A percentile compares a stretch with the other conserved stretches of the same genome.
These are phyloP conservation scores for Cremastobaeus sp. DNA, from an alignment of 2,888 invertebrate genomes.

Conservation along the genomic window DNA sequence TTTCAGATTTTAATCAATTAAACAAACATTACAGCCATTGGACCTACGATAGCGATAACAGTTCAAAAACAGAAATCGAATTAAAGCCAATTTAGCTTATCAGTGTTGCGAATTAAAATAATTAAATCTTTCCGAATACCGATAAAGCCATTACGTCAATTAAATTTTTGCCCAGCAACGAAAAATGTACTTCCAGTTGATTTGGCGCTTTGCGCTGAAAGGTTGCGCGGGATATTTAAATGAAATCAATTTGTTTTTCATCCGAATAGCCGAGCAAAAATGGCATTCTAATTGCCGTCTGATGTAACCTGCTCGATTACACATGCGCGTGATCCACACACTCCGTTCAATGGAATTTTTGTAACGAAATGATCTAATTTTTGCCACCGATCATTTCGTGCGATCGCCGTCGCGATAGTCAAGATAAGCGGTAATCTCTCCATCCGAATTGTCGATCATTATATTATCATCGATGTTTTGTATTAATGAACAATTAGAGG, in stretches of 20 bases:
- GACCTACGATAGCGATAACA: too few relatives aligned
- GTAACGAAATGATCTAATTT: conserved; percentile 22
- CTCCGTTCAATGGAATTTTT: conserved; percentile 13
- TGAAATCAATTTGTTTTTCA: conserved; percentile 35
- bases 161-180: too few relatives aligned
- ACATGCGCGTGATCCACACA: conserved; percentile 7
- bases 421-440: too few relatives aligned
- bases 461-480: conserved; percentile 2
- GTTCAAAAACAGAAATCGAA: too few relatives aligned
- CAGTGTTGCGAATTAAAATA: too few relatives aligned
- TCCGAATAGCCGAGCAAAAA: conserved; percentile 19
- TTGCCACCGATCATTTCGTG: neutral
- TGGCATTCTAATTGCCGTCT: conserved; percentile 27
- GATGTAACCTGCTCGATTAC: conserved; percentile 43
- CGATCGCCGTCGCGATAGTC: too few relatives aligned
- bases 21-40: too few relatives aligned
- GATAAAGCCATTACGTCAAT: too few relatives aligned
- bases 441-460: neutral
- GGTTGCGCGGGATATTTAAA: neutral
- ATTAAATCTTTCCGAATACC: too few relatives aligned
- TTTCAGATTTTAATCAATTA: too few relatives aligned
- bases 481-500: conserved; percentile 6
- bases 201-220: neutral
- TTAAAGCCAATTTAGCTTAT: too few relatives aligned
- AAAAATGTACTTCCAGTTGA: too few relatives aligned